Base-by-base conservation (phyloP, 2,888 invertebrate genomes). In the Gymnoscelis rufifasciata region DNA sequence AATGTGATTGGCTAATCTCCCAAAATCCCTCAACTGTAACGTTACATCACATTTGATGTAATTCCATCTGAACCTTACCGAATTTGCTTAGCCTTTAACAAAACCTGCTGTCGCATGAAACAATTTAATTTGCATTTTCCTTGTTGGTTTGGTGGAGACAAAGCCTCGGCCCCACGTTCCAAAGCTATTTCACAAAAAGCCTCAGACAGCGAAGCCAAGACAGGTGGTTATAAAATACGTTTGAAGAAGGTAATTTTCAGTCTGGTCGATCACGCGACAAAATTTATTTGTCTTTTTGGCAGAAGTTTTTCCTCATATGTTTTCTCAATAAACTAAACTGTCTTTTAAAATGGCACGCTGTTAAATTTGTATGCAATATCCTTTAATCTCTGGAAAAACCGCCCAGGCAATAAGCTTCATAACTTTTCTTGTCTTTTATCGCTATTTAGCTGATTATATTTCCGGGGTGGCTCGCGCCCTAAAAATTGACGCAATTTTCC, bases 401-500 rank as follows among this genome's bases (percentile, higher is more conserved):
- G n/a, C n/a, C n/a, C 46, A 51, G 38, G 42, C 43, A 43, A 39
- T 44, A 50, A 50, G 52, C 52, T 60, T 52, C 52, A 54, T 56
- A 64, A 64, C 66, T 65, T 70, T 70, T 64, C 71, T 68, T 69
- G 64, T 69, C 58, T 63, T 38, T 29, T 38, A 41, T 60, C 56
- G 70, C 66, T 67, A 75, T 76, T 79, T 72, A 72, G 58, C 68
- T 77, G 74, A 77, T 78, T 71, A 78, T 64, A 57, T 68, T 66
- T 66, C 51, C 41, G 68, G 48, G 71, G 68, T 57, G 59, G 62
- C 53, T 58, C 47, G 62, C 71, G 65, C 73, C 76, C 72, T 63
- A 63, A 71, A 77, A 82, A 80, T 78, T 79, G 74, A 63, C 69
- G 71, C 74, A 84, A 84, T 86, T 83, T 86, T 84, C 80, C 83